A percentile compares a stretch with the other conserved stretches of the same genome.
Conservation (phyloP, 2,113 vertebrate species). For the Mesocricetus auratus region DNA sequence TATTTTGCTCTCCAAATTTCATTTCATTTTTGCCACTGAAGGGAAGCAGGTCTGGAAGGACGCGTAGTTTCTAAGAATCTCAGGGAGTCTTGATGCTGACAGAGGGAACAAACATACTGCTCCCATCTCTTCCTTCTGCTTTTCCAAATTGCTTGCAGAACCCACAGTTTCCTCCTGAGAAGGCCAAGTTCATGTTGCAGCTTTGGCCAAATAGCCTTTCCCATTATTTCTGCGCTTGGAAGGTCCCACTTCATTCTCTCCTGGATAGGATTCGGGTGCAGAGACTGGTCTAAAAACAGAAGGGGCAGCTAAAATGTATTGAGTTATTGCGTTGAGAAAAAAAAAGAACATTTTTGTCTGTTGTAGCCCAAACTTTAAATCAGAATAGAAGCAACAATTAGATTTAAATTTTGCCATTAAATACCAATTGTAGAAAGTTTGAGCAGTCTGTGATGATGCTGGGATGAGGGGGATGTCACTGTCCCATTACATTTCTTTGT, state of each 20-base stretch:
- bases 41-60: background rate
- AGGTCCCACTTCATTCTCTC: background rate
- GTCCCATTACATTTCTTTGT: background rate
- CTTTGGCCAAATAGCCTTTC: background rate
- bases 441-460: background rate
- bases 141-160: background rate
- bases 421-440: background rate
- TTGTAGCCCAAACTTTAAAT: background rate
- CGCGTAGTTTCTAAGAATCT: background rate
- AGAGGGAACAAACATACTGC: too few relatives aligned
- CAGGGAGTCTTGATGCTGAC: background rate
- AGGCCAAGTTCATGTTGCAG: background rate
- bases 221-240: background rate
- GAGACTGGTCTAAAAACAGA: background rate
- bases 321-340: constrained; percentile 45
- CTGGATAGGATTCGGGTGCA: background rate
- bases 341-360: background rate
- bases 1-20: background rate
- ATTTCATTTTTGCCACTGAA: background rate
- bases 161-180: background rate
- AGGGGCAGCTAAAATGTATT: constrained; percentile 47
- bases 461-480: background rate
- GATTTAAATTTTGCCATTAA: background rate
- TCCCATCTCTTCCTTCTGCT: background rate
- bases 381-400: background rate